phyloP scores from a whole-genome alignment of 2,113 vertebrate genomes.

The Ciconia stormi region DNA sequence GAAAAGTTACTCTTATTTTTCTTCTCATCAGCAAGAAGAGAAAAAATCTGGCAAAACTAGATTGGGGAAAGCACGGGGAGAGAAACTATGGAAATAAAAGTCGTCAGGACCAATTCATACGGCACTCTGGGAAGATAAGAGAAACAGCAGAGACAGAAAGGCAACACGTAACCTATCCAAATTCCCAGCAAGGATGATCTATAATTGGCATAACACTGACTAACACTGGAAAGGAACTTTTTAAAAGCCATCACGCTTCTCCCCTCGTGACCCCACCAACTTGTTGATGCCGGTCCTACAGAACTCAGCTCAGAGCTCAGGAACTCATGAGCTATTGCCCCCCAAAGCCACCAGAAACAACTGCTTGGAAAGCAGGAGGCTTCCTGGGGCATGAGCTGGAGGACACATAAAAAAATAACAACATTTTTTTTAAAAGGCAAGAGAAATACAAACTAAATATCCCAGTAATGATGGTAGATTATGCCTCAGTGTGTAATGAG shows the following conservation, averaged over 20 bases:
- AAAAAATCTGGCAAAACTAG: background rate
- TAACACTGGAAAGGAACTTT: background rate
- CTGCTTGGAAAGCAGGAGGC: background rate
- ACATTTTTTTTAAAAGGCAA: too few relatives aligned
- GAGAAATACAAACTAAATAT: background rate
- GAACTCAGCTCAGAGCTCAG: background rate
- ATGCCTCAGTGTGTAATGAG: background rate
- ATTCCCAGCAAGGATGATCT: background rate
- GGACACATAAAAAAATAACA: background rate
- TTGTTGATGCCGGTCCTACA: background rate
- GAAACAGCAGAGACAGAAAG: background rate
- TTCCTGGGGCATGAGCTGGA: background rate
- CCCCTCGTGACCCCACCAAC: background rate
- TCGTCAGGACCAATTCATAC: background rate
- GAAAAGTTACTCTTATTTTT: slow-evolving; percentile 70
- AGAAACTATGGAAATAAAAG: background rate
- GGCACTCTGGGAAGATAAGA: background rate
- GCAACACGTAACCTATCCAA: background rate
- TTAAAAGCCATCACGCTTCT: background rate
- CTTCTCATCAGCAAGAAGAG: background rate
- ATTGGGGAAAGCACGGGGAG: background rate
- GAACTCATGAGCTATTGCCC: background rate
- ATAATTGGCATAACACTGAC: background rate
- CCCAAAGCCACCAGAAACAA: background rate
- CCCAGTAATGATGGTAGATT: background rate